Conservation (phyloP, 2,888 invertebrate species). For the Griposia aprilina region DNA sequence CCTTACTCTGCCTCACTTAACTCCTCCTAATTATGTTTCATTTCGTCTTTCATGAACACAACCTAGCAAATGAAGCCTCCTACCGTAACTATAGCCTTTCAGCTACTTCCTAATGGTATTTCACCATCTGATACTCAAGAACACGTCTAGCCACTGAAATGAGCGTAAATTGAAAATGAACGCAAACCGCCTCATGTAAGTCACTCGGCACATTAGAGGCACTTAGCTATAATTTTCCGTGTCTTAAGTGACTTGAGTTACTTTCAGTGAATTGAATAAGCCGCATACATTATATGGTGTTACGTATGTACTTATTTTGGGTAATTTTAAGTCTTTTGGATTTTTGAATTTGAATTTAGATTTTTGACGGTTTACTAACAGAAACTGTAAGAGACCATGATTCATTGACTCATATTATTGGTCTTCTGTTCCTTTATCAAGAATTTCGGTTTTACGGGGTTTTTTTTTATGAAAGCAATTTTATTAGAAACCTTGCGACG, state of each 20-base stretch:
- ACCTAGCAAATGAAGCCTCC: not conserved
- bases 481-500: too few species aligned
- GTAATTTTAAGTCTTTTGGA: not conserved
- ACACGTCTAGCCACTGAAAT: slow-evolving; percentile 28
- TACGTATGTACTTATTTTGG: slow-evolving; percentile 23
- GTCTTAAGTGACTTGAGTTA: slow-evolving; percentile 60
- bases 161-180: slow-evolving; percentile 63
- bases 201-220: slow-evolving; percentile 71
- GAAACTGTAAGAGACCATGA: too few species aligned
- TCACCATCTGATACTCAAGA: slow-evolving; percentile 18
- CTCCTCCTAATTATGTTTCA: not conserved
- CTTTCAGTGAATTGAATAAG: slow-evolving; percentile 61
- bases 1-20: not conserved
- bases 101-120: slow-evolving; percentile 1
- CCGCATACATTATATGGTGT: slow-evolving; percentile 42
- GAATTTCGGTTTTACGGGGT: too few species aligned
- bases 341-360: too few species aligned
- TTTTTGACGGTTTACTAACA: too few species aligned
- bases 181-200: slow-evolving; percentile 66
- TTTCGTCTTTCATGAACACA: too few species aligned
- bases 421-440: too few species aligned
- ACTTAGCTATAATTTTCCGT: slow-evolving; percentile 69
- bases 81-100: not conserved
- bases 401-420: too few species aligned
- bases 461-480: too few species aligned